Percentiles rank a stretch among this genome's conserved stretches.
Conservation (phyloP, 37 sponge, comb jelly and placozoan species). For the Cliona cf. orientalis region DNA sequence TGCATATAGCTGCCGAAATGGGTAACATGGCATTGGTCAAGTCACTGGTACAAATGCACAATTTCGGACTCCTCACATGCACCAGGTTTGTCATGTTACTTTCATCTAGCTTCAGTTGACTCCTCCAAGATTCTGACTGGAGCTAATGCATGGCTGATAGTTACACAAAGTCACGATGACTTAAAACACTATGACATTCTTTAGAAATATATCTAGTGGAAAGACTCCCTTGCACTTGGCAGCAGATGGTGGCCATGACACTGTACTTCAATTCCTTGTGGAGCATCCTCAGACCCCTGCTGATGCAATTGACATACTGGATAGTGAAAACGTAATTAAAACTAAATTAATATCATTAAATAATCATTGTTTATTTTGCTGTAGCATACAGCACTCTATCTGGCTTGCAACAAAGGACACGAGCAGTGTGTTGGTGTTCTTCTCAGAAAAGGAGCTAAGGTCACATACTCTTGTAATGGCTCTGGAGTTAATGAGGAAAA, state of each 20-base stretch:
- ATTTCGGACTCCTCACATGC: neutral
- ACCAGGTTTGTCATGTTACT: neutral
- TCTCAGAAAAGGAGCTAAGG: slow-evolving; percentile 5
- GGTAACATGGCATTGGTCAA: neutral
- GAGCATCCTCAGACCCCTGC: slow-evolving; percentile 1
- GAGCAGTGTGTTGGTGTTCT: slow-evolving; percentile 4
- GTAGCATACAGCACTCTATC: slow-evolving; percentile 10
- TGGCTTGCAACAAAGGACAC: neutral
- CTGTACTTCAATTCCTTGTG: neutral
- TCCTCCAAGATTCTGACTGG: neutral
- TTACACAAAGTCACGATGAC: neutral
- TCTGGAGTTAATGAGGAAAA: neutral
- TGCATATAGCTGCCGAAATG: slow-evolving; percentile 13
- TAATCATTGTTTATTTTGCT: neutral
- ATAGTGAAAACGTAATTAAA: neutral
- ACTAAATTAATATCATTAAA: neutral
- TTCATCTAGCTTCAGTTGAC: neutral
- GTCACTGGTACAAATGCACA: neutral
- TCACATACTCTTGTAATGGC: neutral
- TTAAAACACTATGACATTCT: too few relatives aligned
- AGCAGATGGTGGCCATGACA: neutral
- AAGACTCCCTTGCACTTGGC: slow-evolving; percentile 19
- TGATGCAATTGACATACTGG: slow-evolving; percentile 1
- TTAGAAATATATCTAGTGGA: neutral
- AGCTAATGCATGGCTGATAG: neutral